Conservation (phyloP, 1,140 invertebrate genomes). For the Portunus trituberculatus region DNA sequence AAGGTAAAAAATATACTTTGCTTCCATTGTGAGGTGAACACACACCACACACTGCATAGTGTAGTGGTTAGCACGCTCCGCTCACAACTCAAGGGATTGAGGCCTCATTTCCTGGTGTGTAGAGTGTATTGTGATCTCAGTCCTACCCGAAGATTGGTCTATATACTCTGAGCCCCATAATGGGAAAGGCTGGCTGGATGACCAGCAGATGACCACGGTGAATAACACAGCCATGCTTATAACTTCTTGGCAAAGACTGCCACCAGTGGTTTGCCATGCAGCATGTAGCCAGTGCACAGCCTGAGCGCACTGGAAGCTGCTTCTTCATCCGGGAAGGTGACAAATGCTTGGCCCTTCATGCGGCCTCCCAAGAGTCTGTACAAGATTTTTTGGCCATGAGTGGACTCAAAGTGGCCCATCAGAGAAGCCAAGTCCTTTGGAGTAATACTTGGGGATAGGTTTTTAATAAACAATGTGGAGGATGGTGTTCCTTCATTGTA, state of each 20-base stretch:
- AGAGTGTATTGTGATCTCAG: no score
- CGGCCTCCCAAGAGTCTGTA: constrained; percentile 72
- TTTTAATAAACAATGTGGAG: constrained; percentile 70
- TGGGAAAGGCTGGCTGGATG: no score
- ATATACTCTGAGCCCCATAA: no score
- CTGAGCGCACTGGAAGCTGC: constrained; percentile 63
- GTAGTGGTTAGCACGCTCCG: no score
- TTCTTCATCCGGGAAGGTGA: constrained; percentile 61
- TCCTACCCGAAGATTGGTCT: no score
- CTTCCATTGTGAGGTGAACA: no score
- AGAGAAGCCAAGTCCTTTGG: constrained; percentile 62
- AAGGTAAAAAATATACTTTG: no score
- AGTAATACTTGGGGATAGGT: constrained; percentile 53
- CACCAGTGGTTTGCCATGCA: constrained; percentile 72
- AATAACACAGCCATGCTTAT: neutral
- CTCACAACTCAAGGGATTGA: no score
- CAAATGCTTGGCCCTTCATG: constrained; percentile 77
- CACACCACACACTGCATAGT: no score
- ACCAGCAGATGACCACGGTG: no score
- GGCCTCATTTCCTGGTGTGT: no score
- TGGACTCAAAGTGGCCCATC: constrained; percentile 74
- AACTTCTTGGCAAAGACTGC: constrained; percentile 68
- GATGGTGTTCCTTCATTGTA: constrained; percentile 71
- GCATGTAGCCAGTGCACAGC: constrained; percentile 71
- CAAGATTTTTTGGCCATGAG: constrained; percentile 47